A percentile compares a stretch with the other conserved stretches of the same genome.
phyloP scores from a whole-genome alignment of 1,140 invertebrate species.

The Drosophila nikananu region DNA sequence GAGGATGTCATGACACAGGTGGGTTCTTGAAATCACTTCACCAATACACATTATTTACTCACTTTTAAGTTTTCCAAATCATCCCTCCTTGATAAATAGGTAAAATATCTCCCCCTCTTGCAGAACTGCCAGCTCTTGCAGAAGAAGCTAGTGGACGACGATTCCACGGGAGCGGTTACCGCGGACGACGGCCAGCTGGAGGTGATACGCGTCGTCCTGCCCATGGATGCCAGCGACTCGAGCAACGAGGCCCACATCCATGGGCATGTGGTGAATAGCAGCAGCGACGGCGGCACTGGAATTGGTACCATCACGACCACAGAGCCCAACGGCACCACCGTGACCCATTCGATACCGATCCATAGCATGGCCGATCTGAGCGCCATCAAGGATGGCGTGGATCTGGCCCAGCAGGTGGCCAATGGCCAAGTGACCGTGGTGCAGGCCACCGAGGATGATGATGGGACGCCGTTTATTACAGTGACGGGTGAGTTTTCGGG shows the following conservation, averaged over 20 bases:
- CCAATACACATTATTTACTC: neutral
- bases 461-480: conserved; percentile 77
- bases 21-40: neutral
- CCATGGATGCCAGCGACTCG: conserved; percentile 82
- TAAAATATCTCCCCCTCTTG: conserved; percentile 36
- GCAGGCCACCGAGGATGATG: conserved; percentile 70
- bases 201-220: conserved; percentile 79
- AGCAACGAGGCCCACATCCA: conserved; percentile 71
- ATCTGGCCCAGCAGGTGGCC: conserved; percentile 78
- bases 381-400: conserved; percentile 68
- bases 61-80: neutral
- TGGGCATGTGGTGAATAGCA: conserved; percentile 62
- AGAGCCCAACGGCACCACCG: conserved; percentile 40
- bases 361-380: conserved; percentile 63
- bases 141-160: conserved; percentile 59
- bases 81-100: conserved; percentile 31
- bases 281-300: conserved; percentile 53
- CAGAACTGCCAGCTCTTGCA: conserved; percentile 74
- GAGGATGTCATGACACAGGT: conserved; percentile 82
- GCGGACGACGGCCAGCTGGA: conserved; percentile 55
- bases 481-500: conserved; percentile 75
- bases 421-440: conserved; percentile 79
- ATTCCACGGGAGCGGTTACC: conserved; percentile 35
- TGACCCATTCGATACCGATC: conserved; percentile 53
- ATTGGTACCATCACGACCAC: conserved; percentile 40